These are phyloP conservation scores for Scortum barcoo DNA, from an alignment of 2,113 vertebrate species.

Conservation along the genomic window DNA sequence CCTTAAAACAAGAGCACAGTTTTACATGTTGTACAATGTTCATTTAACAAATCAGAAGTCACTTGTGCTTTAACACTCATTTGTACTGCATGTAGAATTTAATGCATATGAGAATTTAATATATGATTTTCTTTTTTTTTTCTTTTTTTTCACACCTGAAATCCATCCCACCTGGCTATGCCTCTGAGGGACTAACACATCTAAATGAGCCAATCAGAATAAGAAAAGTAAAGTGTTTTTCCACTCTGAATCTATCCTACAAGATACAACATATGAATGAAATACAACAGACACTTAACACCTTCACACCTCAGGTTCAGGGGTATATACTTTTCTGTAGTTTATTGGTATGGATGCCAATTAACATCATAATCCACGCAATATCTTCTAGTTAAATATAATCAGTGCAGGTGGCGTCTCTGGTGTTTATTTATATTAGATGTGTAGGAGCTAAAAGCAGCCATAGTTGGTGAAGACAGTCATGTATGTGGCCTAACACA, in stretches of 20 bases:
- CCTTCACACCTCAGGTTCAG: constrained; percentile 17
- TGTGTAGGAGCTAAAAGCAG: not conserved
- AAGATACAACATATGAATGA: not conserved
- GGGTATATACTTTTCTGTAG: not conserved
- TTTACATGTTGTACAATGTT: too few relatives aligned
- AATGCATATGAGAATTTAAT: not conserved
- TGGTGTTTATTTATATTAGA: not conserved
- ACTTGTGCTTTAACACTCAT: too few relatives aligned
- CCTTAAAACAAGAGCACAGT: too few relatives aligned
- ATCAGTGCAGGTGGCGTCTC: not conserved
- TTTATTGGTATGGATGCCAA: not conserved
- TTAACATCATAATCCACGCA: constrained; percentile 22
- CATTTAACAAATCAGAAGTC: too few relatives aligned
- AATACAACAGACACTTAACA: not conserved
- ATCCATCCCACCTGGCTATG: too few relatives aligned
- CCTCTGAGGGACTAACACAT: not conserved
- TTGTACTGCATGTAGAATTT: not conserved
- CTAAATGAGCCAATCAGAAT: not conserved
- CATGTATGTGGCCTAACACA: too few relatives aligned
- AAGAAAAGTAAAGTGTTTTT: not conserved
- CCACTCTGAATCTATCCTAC: not conserved
- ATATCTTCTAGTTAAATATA: not conserved
- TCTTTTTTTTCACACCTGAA: too few relatives aligned
- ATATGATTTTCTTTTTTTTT: too few relatives aligned
- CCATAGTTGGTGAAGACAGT: not conserved